Evolutionary conservation across 53 echinoderm and acorn worm genomes (phyloP).

Genomic region (Stichopus horrens): DNA sequence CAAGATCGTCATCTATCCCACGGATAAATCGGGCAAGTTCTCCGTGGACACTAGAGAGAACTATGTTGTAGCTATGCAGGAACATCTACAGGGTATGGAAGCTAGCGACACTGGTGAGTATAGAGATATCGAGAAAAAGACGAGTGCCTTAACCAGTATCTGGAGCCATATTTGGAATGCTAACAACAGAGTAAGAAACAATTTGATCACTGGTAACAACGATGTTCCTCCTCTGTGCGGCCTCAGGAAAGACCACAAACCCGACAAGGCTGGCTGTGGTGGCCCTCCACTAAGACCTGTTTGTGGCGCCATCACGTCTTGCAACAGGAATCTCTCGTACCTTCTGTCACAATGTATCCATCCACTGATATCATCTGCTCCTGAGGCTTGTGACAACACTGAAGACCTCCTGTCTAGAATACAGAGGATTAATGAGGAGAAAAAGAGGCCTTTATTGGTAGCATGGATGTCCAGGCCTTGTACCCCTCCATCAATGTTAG

Average conservation of each 20-base stretch:
- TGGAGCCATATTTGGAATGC: slow-evolving; percentile 31
- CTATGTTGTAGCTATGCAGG: slow-evolving; percentile 1
- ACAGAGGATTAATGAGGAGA: neutral
- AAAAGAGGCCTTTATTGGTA: slow-evolving; percentile 3
- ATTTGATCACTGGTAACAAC: slow-evolving; percentile 20
- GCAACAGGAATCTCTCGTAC: slow-evolving; percentile 36
- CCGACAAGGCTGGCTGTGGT: neutral
- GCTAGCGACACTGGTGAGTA: slow-evolving; percentile 8
- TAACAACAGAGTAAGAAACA: slow-evolving; percentile 37
- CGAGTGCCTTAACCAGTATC: slow-evolving; percentile 1
- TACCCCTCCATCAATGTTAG: slow-evolving; percentile 23
- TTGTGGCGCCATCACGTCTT: slow-evolving; percentile 41
- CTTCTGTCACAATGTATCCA: slow-evolving; percentile 19
- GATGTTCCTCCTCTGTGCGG: slow-evolving; percentile 44
- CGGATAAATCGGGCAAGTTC: slow-evolving; percentile 14
- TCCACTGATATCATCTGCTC: slow-evolving; percentile 12
- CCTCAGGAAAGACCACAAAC: slow-evolving; percentile 49
- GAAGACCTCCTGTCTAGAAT: slow-evolving; percentile 38
- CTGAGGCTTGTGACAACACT: slow-evolving; percentile 38
- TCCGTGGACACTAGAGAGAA: neutral
- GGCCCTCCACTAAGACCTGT: slow-evolving; percentile 44
- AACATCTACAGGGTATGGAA: slow-evolving; percentile 7
- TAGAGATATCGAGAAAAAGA: slow-evolving; percentile 17
- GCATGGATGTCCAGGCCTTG: slow-evolving; percentile 33
- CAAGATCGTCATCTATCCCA: neutral